Base-by-base conservation (phyloP, 2,797 vertebrate genomes). In the Molothrus aeneus region DNA sequence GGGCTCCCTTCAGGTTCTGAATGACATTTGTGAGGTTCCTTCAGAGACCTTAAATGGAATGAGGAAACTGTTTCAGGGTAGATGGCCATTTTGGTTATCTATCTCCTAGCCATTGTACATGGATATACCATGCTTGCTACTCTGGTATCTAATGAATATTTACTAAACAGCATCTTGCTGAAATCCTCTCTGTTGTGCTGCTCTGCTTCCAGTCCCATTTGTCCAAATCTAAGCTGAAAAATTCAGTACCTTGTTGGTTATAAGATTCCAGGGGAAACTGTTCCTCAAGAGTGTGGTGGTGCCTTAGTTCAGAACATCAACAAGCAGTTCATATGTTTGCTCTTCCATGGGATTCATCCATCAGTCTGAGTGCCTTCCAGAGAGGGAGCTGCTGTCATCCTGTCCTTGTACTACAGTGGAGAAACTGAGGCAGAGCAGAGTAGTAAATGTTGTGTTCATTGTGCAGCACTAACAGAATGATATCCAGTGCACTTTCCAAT, bases 71-170 rank as follows among this genome's bases (percentile, higher is more conserved):
- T 79, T 91, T 73, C 69, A 72, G 73, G 47, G 26, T 36, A 75
- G 87, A 80, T 45, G 65, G 83, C 60, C 18, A 6, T 68, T 75
- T 80, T 57, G 19, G 43, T 89, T 95, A 54, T 87, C 81, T 71
- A 2, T 61, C 84, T 95, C 80, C 61, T 79, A 81, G 36, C 80
- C 24, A n/a, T 56, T 90, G 34, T 8, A 36, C 9, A 19, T 5
- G 51, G 71, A 36, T 17, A 10, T 6, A 65, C 3, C 65, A 9
- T 59, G 40, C 56, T 74, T 74, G 86, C 86, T 93, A 9, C 79
- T 88, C 50, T 80, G 77, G 31, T 86, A 66, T 60, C 88, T 86
- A 65, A 72, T 56, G 90, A 86, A 80, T 83, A 66, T 66, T 94
- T 91, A 45, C 73, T 91, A 65, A 95, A 82, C 72, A 90, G 17